Evolutionary conservation across 2,113 vertebrate species (phyloP).

Genomic region (Ahaetulla prasina): DNA sequence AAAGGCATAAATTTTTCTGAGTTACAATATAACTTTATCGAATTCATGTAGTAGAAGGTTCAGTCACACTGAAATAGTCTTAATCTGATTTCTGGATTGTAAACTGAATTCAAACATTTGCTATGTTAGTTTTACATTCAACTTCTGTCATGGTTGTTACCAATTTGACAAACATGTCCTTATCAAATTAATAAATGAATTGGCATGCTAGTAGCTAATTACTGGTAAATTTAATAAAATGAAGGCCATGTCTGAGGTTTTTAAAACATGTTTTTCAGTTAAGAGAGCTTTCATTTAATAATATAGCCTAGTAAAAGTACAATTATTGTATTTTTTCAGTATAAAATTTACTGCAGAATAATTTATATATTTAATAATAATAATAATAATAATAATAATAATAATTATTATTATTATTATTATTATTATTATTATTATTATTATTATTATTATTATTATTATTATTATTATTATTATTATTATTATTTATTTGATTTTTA

Average conservation of each 20-base stretch:
- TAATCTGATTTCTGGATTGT: conserved; percentile 16
- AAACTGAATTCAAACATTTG: background rate
- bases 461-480: too few relatives aligned
- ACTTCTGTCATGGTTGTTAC: background rate
- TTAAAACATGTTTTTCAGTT: background rate
- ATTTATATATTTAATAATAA: background rate
- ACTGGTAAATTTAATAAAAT: background rate
- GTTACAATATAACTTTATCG: background rate
- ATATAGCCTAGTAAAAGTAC: background rate
- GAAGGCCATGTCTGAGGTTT: conserved; percentile 5
- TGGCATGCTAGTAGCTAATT: conserved; percentile 21
- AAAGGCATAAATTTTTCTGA: background rate
- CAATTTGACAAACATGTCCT: background rate
- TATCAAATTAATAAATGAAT: conserved; percentile 12
- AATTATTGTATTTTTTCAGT: background rate
- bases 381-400: too few relatives aligned
- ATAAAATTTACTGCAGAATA: background rate
- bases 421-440: too few relatives aligned
- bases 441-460: too few relatives aligned
- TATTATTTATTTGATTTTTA: too few relatives aligned
- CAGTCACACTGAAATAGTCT: background rate
- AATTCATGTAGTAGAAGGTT: background rate
- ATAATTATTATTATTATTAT: too few relatives aligned
- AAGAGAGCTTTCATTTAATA: background rate
- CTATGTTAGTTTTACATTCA: background rate